Evolutionary conservation across 2,797 vertebrate genomes (phyloP).

Genomic region (Lagodon rhomboides): DNA sequence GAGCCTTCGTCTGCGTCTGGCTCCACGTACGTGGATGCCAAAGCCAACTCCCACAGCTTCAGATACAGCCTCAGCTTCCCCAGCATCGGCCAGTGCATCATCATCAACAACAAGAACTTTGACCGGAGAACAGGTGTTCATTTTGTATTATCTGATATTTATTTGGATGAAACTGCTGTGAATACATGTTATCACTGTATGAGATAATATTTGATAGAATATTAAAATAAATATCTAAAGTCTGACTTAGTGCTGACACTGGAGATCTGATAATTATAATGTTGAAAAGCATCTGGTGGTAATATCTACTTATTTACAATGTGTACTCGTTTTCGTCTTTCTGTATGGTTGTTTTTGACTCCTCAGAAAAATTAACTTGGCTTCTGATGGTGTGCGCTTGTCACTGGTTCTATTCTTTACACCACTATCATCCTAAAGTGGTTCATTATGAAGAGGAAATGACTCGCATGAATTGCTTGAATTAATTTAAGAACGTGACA

Average conservation of each 20-base stretch:
- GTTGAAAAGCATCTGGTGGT: background rate
- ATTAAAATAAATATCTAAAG: too few relatives aligned
- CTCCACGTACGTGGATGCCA: conserved; percentile 77
- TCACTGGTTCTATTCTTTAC: too few relatives aligned
- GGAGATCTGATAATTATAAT: background rate
- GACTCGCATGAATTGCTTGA: background rate
- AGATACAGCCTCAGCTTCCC: conserved; percentile 90
- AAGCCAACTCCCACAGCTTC: conserved; percentile 64
- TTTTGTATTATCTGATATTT: background rate
- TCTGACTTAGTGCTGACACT: background rate
- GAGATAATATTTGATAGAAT: too few relatives aligned
- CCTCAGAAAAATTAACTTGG: background rate
- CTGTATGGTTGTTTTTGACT: background rate
- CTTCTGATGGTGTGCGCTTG: too few relatives aligned
- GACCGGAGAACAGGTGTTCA: conserved; percentile 84
- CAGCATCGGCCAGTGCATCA: conserved; percentile 92
- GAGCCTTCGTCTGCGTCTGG: conserved; percentile 24
- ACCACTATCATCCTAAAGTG: too few relatives aligned
- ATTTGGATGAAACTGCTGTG: background rate
- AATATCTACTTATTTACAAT: too few relatives aligned
- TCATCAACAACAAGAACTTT: conserved; percentile 99
- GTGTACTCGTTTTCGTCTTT: too few relatives aligned
- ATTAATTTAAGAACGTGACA: background rate
- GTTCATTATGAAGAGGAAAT: too few relatives aligned
- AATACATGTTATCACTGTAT: background rate